A percentile compares a stretch with the other conserved stretches of the same genome.
These are phyloP conservation scores for Elaphurus davidianus DNA, from an alignment of 2,113 vertebrate genomes.

Conservation along the genomic window DNA sequence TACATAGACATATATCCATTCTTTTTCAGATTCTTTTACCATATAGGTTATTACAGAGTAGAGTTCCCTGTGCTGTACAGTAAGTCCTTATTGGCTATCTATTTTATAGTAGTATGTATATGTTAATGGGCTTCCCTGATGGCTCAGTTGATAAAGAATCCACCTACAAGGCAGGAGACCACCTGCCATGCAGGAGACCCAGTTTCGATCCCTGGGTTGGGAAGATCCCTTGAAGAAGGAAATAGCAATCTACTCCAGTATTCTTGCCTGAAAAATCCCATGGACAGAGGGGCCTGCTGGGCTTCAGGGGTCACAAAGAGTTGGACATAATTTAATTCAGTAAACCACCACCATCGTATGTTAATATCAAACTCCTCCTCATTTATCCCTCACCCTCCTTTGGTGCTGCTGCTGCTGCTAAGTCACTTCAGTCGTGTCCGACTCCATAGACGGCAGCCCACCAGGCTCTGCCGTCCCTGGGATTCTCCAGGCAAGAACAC, in stretches of 20 bases:
- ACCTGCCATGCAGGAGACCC: neutral
- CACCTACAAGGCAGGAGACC: neutral
- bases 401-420: no score
- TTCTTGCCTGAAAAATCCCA: neutral
- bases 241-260: neutral
- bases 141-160: neutral
- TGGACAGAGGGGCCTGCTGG: neutral
- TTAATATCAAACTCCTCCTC: neutral
- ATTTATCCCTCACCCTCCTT: neutral
- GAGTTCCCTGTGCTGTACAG: neutral
- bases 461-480: no score
- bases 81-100: neutral
- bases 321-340: neutral
- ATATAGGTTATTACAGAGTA: neutral
- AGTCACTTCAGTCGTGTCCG: no score
- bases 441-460: no score
- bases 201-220: neutral
- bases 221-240: neutral
- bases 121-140: neutral
- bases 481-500: no score
- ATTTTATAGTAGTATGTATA: neutral
- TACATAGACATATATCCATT: neutral
- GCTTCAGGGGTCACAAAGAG: neutral
- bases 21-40: neutral
- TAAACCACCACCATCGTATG: neutral